Evolutionary conservation across 2,888 invertebrate genomes (phyloP).

Genomic region (Pteria penguin): DNA sequence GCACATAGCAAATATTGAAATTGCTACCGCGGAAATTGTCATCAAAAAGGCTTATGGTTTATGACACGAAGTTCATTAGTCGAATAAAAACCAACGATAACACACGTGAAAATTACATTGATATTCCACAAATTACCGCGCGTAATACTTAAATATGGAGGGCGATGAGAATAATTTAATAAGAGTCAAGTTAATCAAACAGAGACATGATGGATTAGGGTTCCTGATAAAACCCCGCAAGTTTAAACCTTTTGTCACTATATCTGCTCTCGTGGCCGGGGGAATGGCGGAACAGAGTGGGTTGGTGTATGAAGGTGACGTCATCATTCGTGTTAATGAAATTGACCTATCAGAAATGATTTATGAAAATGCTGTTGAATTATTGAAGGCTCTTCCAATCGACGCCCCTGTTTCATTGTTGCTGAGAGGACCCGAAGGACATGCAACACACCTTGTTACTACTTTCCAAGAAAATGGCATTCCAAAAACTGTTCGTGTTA

Average conservation of each 20-base stretch:
- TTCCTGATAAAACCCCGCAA: constrained; percentile 73
- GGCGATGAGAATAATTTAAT: constrained; percentile 49
- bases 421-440: constrained; percentile 73
- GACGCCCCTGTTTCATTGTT: constrained; percentile 70
- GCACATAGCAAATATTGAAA: no score
- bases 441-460: constrained; percentile 74
- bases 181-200: constrained; percentile 73
- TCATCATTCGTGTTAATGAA: constrained; percentile 75
- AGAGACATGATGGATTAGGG: constrained; percentile 71
- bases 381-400: constrained; percentile 65
- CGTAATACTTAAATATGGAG: constrained; percentile 23
- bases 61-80: no score
- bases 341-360: constrained; percentile 69
- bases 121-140: neutral
- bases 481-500: constrained; percentile 72
- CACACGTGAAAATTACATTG: neutral
- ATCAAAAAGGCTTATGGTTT: no score
- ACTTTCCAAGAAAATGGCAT: constrained; percentile 72
- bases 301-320: constrained; percentile 75
- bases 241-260: constrained; percentile 67
- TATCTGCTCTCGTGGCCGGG: constrained; percentile 72
- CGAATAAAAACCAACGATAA: no score
- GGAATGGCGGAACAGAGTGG: constrained; percentile 76
- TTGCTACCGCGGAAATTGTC: no score
- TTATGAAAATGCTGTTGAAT: constrained; percentile 70